Conservation (phyloP, 2,797 vertebrate genomes). For the Hippoglossus hippoglossus region DNA sequence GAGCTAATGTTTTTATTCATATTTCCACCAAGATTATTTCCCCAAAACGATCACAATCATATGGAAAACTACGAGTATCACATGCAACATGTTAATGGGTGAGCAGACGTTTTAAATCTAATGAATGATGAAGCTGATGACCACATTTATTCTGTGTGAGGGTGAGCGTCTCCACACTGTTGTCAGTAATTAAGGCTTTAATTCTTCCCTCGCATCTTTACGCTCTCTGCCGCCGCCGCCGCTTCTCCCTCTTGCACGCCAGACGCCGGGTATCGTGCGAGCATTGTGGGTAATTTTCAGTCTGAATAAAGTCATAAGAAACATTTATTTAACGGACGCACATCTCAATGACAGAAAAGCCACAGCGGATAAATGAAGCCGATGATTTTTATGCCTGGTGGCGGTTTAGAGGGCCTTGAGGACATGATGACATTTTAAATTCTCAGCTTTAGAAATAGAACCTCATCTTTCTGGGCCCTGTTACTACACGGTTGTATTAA, state of each 20-base stretch:
- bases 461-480: not conserved
- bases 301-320: not conserved
- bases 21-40: too few species aligned
- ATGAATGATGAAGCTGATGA: not conserved
- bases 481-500: not conserved
- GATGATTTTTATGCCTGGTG: not conserved
- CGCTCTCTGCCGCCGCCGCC: not conserved
- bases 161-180: not conserved
- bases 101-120: not conserved
- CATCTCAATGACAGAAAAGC: not conserved
- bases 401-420: not conserved
- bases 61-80: too few species aligned
- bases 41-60: too few species aligned
- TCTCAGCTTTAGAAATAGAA: not conserved
- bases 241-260: not conserved
- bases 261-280: not conserved
- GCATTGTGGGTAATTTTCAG: not conserved
- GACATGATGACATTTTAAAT: conserved; percentile 2
- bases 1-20: too few species aligned
- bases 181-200: conserved; percentile 29
- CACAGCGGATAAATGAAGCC: not conserved
- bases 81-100: too few species aligned
- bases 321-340: not conserved
- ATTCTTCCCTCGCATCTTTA: conserved; percentile 2
- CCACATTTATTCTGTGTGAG: not conserved